Evolutionary conservation across 2,797 vertebrate species (phyloP).

Genomic region (Alosa sapidissima): DNA sequence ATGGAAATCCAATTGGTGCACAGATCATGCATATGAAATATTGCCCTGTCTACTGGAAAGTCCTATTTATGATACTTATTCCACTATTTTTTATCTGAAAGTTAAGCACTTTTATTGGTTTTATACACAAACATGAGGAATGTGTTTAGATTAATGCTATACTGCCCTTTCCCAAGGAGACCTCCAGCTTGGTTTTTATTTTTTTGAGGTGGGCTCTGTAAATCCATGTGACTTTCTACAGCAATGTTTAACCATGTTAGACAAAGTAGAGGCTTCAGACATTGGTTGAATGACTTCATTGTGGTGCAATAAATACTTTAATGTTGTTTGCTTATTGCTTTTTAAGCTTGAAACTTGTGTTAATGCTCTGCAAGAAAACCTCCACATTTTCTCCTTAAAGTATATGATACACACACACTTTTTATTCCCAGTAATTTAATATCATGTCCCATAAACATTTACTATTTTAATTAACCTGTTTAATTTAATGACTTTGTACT

Average conservation of each 20-base stretch:
- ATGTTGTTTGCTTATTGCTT: slow-evolving; percentile 10
- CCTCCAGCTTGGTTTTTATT: slow-evolving; percentile 6
- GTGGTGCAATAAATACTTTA: slow-evolving; percentile 11
- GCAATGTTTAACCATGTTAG: not conserved
- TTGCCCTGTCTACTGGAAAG: not conserved
- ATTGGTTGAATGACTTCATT: not conserved
- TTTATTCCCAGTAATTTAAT: not conserved
- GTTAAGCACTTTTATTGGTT: slow-evolving; percentile 5
- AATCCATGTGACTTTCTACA: not conserved
- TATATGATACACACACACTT: not conserved
- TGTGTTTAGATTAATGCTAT: not conserved
- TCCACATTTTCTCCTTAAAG: not conserved
- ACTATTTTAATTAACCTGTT: not conserved
- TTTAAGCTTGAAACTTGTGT: not conserved
- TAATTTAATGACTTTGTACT: not conserved
- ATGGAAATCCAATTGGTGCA: not conserved
- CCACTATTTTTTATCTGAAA: not conserved
- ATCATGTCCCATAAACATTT: not conserved
- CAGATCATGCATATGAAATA: not conserved
- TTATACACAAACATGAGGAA: not conserved
- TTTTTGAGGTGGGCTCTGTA: not conserved
- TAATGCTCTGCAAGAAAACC: not conserved
- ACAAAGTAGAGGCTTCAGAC: not conserved
- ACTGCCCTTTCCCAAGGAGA: not conserved
- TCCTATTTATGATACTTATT: not conserved